Evolutionary conservation across 2,113 vertebrate species (phyloP).

Genomic region (Grallaria varia): DNA sequence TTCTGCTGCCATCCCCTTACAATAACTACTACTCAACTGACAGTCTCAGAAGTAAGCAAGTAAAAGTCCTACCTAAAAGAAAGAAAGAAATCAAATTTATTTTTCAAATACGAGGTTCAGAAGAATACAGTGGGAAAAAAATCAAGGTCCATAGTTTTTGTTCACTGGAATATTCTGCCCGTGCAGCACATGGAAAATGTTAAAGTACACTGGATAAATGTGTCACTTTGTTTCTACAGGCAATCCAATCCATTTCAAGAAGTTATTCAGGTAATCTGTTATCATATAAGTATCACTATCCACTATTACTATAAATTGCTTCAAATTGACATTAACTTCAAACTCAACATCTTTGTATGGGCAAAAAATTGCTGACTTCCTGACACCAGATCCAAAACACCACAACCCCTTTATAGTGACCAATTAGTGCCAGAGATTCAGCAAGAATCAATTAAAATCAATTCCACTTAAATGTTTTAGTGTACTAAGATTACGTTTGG

Average conservation of each 20-base stretch:
- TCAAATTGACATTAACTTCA: background rate
- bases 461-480: background rate
- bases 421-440: background rate
- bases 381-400: background rate
- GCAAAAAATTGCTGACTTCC: background rate
- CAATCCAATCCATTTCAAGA: background rate
- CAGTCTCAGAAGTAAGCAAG: background rate
- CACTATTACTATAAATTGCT: background rate
- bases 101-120: background rate
- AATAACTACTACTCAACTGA: background rate
- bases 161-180: background rate
- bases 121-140: background rate
- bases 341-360: background rate
- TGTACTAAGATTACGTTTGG: conserved; percentile 32
- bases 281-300: background rate
- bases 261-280: background rate
- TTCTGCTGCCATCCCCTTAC: background rate
- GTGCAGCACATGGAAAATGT: background rate
- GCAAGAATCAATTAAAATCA: background rate
- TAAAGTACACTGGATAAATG: background rate
- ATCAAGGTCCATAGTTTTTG: background rate
- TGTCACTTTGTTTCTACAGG: background rate
- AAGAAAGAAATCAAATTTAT: background rate
- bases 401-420: background rate
- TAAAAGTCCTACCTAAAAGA: background rate